Conservation (phyloP, 2,888 invertebrate species). For the Cabera pusaria region DNA sequence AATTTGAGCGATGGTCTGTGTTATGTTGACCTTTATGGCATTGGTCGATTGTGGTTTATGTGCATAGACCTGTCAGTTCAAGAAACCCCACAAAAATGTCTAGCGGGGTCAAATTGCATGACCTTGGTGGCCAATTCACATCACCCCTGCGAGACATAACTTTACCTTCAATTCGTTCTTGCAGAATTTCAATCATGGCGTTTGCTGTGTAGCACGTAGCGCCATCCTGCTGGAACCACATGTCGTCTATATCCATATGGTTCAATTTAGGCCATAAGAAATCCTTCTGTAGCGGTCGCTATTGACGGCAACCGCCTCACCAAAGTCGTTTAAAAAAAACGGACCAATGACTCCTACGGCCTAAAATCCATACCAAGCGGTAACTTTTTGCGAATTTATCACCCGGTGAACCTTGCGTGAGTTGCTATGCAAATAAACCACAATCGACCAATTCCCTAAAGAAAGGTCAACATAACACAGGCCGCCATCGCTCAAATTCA, state of each 20-base stretch:
- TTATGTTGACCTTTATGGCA: slow-evolving; percentile 18
- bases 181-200: background rate
- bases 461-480: too few species aligned
- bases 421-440: too few species aligned
- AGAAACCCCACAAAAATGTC: slow-evolving; percentile 8
- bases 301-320: slow-evolving; percentile 11
- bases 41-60: slow-evolving; percentile 5
- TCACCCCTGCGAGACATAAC: slow-evolving; percentile 19
- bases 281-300: slow-evolving; percentile 8
- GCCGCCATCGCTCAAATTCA: too few species aligned
- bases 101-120: slow-evolving; percentile 5
- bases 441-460: too few species aligned
- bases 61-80: slow-evolving; percentile 2
- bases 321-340: slow-evolving; percentile 25
- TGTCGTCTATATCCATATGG: too few species aligned
- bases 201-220: too few species aligned
- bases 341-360: slow-evolving; percentile 29
- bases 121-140: slow-evolving; percentile 17
- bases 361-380: slow-evolving; percentile 54
- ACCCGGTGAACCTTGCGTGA: too few species aligned
- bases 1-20: slow-evolving; percentile 13
- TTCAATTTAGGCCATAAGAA: background rate
- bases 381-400: too few species aligned
- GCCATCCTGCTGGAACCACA: too few species aligned
- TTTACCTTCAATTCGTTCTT: slow-evolving; percentile 19